Base-by-base conservation (phyloP, 2,113 vertebrate genomes). In the Uria aalge region DNA sequence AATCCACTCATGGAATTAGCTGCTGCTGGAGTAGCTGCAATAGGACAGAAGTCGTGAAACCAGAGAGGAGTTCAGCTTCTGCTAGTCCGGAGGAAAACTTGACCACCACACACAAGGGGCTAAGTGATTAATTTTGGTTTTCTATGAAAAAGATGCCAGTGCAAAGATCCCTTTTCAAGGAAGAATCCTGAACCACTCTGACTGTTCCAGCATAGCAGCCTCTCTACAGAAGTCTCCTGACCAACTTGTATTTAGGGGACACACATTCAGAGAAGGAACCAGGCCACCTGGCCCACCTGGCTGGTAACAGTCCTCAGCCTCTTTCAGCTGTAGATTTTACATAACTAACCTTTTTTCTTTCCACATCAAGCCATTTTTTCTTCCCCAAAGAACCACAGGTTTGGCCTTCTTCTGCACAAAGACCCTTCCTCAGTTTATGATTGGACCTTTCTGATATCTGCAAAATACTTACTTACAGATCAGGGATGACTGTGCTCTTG, bases 161-260 rank as follows among this genome's bases (percentile, higher is more conserved):
- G 11, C 8, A 34, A 84, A 77, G 24, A 52, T 45, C 7, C 6
- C 1, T 47, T 68, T 66, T n/a, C 45, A 52, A 63, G 55, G 48
- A 72, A 80, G 13, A 3, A 18, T 20, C 21, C 69, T 0, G 0
- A 83, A 60, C 9, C 7, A 8, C 34, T 43, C 18, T 9, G 30
- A 36, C 13, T 4, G 0, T 69, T 92, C 60, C 55, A 40, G 34
- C 32, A 30, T 8, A 56, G 15, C 36, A 81, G 38, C 7, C 29
- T 62, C 45, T 47, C 50, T 57, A 5, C 8, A 20, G 12, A 69
- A 77, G 6, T 24, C 6, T 77, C n/a, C 30, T 57, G 15, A 68
- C 6, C 19, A 59, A 4, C 24, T 53, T 77, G 19, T 21, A 8
- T 74, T 59, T 41, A 38, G 16, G 7, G 11, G 11, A 57, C 16